phyloP scores from a whole-genome alignment of 2,888 invertebrate species.

The Cheilosia variabilis region DNA sequence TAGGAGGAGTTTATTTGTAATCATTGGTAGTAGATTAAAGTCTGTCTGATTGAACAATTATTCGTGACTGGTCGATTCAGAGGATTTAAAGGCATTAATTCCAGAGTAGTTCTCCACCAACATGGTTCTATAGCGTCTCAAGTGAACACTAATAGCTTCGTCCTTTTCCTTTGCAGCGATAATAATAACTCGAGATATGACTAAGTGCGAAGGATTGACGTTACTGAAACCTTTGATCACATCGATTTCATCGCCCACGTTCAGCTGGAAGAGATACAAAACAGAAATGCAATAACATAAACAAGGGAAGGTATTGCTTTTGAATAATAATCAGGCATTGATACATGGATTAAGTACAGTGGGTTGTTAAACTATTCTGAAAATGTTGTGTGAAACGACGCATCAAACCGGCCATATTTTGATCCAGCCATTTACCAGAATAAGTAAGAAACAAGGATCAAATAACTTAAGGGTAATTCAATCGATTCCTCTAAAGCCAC shows the following conservation, averaged over 20 bases:
- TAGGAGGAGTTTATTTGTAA: background rate
- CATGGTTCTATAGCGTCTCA: slow-evolving; percentile 88
- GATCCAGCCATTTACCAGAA: too few relatives aligned
- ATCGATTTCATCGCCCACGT: slow-evolving; percentile 91
- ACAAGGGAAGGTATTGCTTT: background rate
- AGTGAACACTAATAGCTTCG: slow-evolving; percentile 86
- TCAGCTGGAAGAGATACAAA: slow-evolving; percentile 84
- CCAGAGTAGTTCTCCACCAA: slow-evolving; percentile 89
- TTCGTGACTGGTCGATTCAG: slow-evolving; percentile 79
- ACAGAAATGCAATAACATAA: background rate
- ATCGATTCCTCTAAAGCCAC: too few relatives aligned
- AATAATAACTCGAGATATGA: slow-evolving; percentile 89
- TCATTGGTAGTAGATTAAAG: slow-evolving; percentile 1
- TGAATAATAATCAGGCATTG: too few relatives aligned
- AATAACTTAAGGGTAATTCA: too few relatives aligned
- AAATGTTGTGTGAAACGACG: too few relatives aligned
- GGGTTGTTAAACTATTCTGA: too few relatives aligned
- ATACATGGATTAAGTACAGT: too few relatives aligned
- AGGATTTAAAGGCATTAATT: slow-evolving; percentile 80
- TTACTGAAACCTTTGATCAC: slow-evolving; percentile 88
- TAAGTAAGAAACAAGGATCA: too few relatives aligned
- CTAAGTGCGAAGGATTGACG: slow-evolving; percentile 88
- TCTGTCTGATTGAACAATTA: background rate
- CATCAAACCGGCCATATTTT: too few relatives aligned
- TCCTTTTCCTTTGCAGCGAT: slow-evolving; percentile 85